These are phyloP conservation scores for Drosophila mayaguana DNA, from an alignment of 2,888 invertebrate species.

Conservation along the genomic window DNA sequence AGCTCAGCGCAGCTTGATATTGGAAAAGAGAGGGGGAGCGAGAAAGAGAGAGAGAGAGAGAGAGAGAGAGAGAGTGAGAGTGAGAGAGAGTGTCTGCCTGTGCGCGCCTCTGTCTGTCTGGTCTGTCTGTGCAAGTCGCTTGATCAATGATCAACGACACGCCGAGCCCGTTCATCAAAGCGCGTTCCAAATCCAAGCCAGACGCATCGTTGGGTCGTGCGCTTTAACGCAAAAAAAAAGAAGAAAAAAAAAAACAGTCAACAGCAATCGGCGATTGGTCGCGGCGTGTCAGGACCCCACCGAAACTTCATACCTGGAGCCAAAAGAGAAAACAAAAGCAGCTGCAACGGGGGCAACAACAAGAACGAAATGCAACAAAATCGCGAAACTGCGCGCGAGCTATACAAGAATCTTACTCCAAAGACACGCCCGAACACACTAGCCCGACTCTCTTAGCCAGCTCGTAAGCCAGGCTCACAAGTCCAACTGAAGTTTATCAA, in stretches of 20 bases:
- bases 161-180: slow-evolving; percentile 68
- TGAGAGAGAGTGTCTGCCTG: slow-evolving; percentile 15
- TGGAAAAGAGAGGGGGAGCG: slow-evolving; percentile 15
- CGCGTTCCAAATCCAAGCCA: slow-evolving; percentile 75
- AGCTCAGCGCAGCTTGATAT: slow-evolving; percentile 5
- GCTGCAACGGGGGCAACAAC: neutral
- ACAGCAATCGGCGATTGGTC: slow-evolving; percentile 21
- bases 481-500: neutral
- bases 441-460: slow-evolving; percentile 18
- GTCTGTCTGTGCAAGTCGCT: slow-evolving; percentile 35
- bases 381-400: slow-evolving; percentile 36
- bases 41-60: slow-evolving; percentile 18
- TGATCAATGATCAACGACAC: slow-evolving; percentile 63
- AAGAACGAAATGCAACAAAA: slow-evolving; percentile 49
- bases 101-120: slow-evolving; percentile 13
- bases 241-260: neutral
- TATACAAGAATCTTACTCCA: slow-evolving; percentile 34
- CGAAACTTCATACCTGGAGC: slow-evolving; percentile 8
- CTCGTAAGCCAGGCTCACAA: slow-evolving; percentile 8
- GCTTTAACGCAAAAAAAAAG: slow-evolving; percentile 40
- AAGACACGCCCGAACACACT: slow-evolving; percentile 36
- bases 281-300: slow-evolving; percentile 25
- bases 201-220: slow-evolving; percentile 70
- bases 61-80: slow-evolving; percentile 13
- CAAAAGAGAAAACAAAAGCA: slow-evolving; percentile 2